Evolutionary conservation across 2,888 invertebrate species (phyloP), one percentile per base, ranked within the genome.

Genomic region (Podotricha telesiphe): DNA sequence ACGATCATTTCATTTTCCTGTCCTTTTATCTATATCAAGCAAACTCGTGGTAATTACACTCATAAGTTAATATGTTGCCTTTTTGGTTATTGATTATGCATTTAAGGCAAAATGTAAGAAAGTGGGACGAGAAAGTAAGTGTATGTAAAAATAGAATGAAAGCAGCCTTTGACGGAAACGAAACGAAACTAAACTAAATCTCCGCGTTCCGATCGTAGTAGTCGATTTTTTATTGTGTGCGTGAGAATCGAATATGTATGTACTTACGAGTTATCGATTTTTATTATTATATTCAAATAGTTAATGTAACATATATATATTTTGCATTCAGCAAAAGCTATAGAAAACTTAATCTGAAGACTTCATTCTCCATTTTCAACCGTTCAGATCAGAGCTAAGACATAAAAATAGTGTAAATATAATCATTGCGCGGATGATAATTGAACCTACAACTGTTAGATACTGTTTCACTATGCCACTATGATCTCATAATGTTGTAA

Each of bases 91-190:
- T 67, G 45, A 61, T 59, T 47, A 67, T 45, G n/a, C 42, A 67
- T 40, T 42, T 22, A 50, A 53, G 58, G 51, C 47, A 58, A 45
- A 20, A 61, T 61, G 53, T 51, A 58, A 64, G 48, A 70, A 70
- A 70, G 70, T 70, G 50, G 67, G 47, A 55, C 70, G 70, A 68
- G 70, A 68, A 70, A 70, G 68, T 65, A 70, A 70, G 68, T 65
- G 64, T 65, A 53, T 53, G 64, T 59, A 65, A 68, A 70, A 68
- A 70, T 70, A 70, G 65, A 65, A 68, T 22, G 70, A 68, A 68
- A 70, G 68, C 64, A 50, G 64, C 34, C 64, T 67, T 67, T 68
- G 47, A 55, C 51, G 40, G 67, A 47, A 67, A 42, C 40, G 67
- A 47, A 67, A 42, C 42, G 15, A 45, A 61, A 37, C 40, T 19